phyloP scores from a whole-genome alignment of 2,797 vertebrate genomes.

The Rallus crepitans region DNA sequence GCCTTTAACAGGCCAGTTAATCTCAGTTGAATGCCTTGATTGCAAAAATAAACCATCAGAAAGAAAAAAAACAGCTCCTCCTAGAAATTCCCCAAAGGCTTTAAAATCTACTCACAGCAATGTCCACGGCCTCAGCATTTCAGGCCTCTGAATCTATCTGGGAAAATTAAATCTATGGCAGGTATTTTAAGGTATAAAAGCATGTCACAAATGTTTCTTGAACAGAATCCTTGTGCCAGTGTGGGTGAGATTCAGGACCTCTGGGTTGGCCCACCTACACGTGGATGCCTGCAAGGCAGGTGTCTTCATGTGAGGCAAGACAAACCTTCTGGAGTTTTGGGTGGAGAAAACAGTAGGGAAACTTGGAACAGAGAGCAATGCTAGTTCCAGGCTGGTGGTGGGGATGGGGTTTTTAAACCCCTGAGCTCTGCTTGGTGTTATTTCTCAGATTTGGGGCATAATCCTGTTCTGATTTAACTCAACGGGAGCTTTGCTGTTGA shows the following conservation, averaged over 20 bases:
- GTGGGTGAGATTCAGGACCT: neutral
- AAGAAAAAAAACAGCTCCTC: neutral
- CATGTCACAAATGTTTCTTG: neutral
- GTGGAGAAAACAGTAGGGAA: neutral
- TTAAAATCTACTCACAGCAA: neutral
- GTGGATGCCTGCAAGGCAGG: neutral
- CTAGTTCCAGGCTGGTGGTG: neutral
- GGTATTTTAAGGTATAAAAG: neutral
- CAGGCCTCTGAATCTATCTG: neutral
- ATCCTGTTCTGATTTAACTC: slow-evolving; percentile 9
- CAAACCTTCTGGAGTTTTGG: neutral
- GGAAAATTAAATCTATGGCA: neutral
- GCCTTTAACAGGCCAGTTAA: neutral
- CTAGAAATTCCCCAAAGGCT: neutral
- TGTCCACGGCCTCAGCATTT: neutral
- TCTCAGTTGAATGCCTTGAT: neutral
- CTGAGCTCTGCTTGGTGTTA: neutral
- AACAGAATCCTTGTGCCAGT: neutral
- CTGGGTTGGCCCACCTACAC: neutral
- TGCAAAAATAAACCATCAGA: neutral
- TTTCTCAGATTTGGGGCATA: slow-evolving; percentile 11
- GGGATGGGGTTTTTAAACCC: neutral
- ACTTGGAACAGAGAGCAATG: neutral
- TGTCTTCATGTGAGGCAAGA: neutral
- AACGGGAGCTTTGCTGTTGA: neutral